Percentiles rank a stretch among this genome's conserved stretches.
phyloP scores from a whole-genome alignment of 2,797 vertebrate genomes.

The Benthosema pterotum region DNA sequence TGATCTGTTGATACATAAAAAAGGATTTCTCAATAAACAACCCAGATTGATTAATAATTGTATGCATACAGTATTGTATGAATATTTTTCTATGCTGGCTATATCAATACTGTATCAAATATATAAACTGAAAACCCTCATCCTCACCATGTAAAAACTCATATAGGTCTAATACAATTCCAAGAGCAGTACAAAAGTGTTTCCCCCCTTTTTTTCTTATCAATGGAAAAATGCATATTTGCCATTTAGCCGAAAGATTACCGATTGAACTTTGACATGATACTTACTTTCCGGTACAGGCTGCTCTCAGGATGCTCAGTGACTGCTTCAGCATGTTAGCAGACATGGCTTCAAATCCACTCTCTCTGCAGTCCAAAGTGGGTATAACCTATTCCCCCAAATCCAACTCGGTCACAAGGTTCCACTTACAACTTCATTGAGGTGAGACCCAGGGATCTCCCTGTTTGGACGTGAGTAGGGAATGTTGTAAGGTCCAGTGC shows the following conservation, averaged over 20 bases:
- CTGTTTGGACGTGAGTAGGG: conserved; percentile 7
- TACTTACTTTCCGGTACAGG: conserved; percentile 53
- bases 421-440: conserved; percentile 35
- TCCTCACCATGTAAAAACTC: conserved; percentile 23
- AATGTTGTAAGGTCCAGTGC: conserved; percentile 3
- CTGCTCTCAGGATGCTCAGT: conserved; percentile 76
- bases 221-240: background rate
- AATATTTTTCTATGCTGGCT: too few relatives aligned
- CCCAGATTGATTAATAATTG: too few relatives aligned
- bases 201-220: too few relatives aligned
- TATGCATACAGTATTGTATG: too few relatives aligned
- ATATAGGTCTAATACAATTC: too few relatives aligned
- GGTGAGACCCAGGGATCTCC: background rate
- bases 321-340: conserved; percentile 77
- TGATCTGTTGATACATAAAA: too few relatives aligned
- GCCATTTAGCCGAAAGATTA: background rate
- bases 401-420: conserved; percentile 4
- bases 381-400: conserved; percentile 19
- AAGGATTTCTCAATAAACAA: too few relatives aligned
- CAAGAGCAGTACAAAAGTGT: too few relatives aligned
- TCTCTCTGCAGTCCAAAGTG: conserved; percentile 13
- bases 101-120: conserved; percentile 1
- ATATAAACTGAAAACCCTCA: conserved; percentile 12
- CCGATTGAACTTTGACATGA: background rate
- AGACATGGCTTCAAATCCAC: conserved; percentile 26